Evolutionary conservation across 2,888 invertebrate genomes (phyloP), one percentile per base, ranked within the genome.

Genomic region (Acleris holmiana): DNA sequence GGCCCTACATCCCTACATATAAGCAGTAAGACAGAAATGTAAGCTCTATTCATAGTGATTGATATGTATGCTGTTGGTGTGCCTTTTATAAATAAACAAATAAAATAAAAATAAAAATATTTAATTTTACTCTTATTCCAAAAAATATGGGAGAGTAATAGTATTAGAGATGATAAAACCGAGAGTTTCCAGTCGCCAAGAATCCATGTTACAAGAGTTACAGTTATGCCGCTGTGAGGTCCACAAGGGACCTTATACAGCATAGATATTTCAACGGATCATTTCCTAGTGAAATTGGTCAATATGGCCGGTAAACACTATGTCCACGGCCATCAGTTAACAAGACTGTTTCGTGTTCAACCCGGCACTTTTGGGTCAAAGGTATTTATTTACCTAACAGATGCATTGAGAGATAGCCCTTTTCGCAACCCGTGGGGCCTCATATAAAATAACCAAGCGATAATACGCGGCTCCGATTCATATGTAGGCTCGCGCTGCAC

Each of bases 311-410:
- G 69, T 68, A 68, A 68, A 67, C 67, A 67, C 67, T 71, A 68
- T 71, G 67, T 73, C 74, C 76, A 73, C 63, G 73, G 71, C 73
- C 78, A 78, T 83, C 82, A 80, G 76, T 78, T 80, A 74, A 76
- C 74, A 71, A 73, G 72, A 72, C 78, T 74, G 76, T 78, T 82
- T 76, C 81, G 78, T 81, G 80, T 76, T 73, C 73, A 68, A 69
- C 61, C 67, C 79, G 85, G 84, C 87, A 79, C 79, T 83, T 88
- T 81, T 78, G 76, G 88, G 89, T 86, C 83, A 82, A 82, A 84
- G 76, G 83, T 86, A 85, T 88, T 86, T 86, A 88, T 87, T 86
- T 85, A 81, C 81, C 82, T 84, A 85, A 83, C 83, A 78, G 80
- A 81, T 80, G 77, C 76, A 79, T 75, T 74, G 72, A 72, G 73